Evolutionary conservation across 2,888 invertebrate species (phyloP).

Genomic region (Teinopalpus imperialis): DNA sequence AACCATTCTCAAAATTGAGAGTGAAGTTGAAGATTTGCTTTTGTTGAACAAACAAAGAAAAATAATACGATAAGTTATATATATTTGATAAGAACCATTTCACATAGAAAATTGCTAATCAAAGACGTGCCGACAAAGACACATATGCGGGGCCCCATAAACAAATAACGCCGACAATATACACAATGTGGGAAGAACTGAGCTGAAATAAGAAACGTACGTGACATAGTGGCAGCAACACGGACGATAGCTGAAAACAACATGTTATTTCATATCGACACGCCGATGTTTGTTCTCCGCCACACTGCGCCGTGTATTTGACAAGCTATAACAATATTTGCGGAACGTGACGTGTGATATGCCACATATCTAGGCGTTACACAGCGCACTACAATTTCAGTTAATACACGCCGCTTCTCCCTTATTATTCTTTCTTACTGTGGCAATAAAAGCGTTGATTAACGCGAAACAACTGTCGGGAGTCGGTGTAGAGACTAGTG

Average conservation of each 20-base stretch:
- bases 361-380: conserved; percentile 73
- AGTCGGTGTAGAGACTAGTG: conserved; percentile 58
- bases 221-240: conserved; percentile 52
- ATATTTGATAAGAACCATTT: no score
- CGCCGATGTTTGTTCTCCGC: conserved; percentile 64
- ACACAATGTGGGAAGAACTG: conserved; percentile 25
- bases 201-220: conserved; percentile 54
- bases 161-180: conserved; percentile 24
- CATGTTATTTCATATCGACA: conserved; percentile 68
- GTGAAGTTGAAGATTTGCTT: no score
- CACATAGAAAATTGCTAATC: no score
- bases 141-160: conserved; percentile 5
- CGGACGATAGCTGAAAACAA: conserved; percentile 64
- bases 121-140: conserved; percentile 1
- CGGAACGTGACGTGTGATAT: conserved; percentile 76
- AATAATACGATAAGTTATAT: no score
- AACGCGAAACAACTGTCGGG: conserved; percentile 52
- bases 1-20: no score
- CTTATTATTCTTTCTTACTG: conserved; percentile 73
- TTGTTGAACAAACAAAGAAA: no score
- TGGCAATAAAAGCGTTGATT: conserved; percentile 74
- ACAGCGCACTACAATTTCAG: conserved; percentile 63
- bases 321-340: conserved; percentile 77
- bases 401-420: conserved; percentile 69
- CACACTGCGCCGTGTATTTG: conserved; percentile 64